A percentile compares a stretch with the other conserved stretches of the same genome.
Evolutionary conservation across 2,888 invertebrate species (phyloP).

Genomic region (Gonocerus acuteangulatus): DNA sequence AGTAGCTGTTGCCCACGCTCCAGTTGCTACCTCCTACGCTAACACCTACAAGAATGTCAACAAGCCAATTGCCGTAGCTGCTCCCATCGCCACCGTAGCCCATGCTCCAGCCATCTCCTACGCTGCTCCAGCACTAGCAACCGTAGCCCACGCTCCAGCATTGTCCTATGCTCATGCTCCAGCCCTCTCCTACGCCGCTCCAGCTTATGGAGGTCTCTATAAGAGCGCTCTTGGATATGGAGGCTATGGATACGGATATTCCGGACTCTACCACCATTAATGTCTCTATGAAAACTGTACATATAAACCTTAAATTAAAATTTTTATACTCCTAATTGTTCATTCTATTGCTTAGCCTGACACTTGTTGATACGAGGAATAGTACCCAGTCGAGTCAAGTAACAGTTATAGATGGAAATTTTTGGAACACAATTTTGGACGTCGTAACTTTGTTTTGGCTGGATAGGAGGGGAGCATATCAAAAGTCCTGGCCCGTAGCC

Average conservation of each 20-base stretch:
- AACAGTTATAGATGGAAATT: too few relatives aligned
- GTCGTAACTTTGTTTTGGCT: too few relatives aligned
- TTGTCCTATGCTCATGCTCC: background rate
- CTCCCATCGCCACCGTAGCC: slow-evolving; percentile 35
- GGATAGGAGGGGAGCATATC: too few relatives aligned
- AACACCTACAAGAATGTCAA: background rate
- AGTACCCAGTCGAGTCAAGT: too few relatives aligned
- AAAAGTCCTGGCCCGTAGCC: too few relatives aligned
- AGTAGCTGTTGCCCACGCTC: background rate
- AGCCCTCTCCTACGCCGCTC: background rate
- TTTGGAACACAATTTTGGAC: too few relatives aligned
- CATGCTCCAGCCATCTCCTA: slow-evolving; percentile 37
- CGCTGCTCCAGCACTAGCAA: slow-evolving; percentile 39
- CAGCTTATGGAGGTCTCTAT: background rate
- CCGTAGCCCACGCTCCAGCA: slow-evolving; percentile 35
- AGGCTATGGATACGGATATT: background rate
- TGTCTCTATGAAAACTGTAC: too few relatives aligned
- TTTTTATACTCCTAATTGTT: too few relatives aligned
- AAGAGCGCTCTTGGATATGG: background rate
- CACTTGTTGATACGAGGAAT: too few relatives aligned
- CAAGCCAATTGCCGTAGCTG: slow-evolving; percentile 21
- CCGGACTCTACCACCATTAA: background rate
- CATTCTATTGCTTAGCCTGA: too few relatives aligned
- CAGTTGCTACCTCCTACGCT: too few relatives aligned
- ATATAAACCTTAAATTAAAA: too few relatives aligned